Base-by-base conservation (phyloP, 2,888 invertebrate species). In the Apotomis capreana region DNA sequence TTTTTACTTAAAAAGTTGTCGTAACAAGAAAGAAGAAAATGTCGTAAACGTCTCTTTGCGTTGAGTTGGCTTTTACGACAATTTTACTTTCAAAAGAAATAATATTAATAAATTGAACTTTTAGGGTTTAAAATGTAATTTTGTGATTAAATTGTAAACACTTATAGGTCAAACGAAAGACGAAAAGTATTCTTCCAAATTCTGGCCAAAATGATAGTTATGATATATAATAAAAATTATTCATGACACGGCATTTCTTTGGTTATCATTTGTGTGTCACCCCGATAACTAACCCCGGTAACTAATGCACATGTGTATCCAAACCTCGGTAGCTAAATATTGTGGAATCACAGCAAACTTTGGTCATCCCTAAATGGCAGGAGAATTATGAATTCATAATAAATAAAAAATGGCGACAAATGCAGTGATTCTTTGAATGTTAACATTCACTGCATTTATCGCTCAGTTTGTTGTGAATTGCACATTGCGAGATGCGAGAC, bases 161-260 rank as follows among this genome's bases (percentile, higher is more conserved):
- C 76, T 26, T 76, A 80, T 79, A 82, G 80, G 80, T 80, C 79
- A 80, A 85, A 83, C 80, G 87, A 87, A 86, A 78, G 73, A 76
- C 78, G 80, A 82, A 84, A 86, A 84, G 83, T 88, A 88, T 88
- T 91, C 92, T 92, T 92, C 92, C 91, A 89, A 84, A 85, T 86
- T 88, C 85, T 85, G 90, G 91, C 91, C 91, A 92, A 92, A 89
- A 82, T 68, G 80, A 87, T 89, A 91, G 88, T 85, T 82, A 85
- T 87, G 87, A 89, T 87, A 84, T 87, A 84, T 86, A 92, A 91
- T 91, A 90, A 92, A 90, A 86, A 89, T 83, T 85, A 88, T 84
- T 85, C 82, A 86, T 78, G 83, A 84, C 68, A 51, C 51, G 69
- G 69, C 69, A 76, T 77, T 77, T 82, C 74, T 78, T 81, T 83